A percentile compares a stretch with the other conserved stretches of the same genome.
Conservation (phyloP, 2,888 invertebrate species). For the Habroteleia sp. region DNA sequence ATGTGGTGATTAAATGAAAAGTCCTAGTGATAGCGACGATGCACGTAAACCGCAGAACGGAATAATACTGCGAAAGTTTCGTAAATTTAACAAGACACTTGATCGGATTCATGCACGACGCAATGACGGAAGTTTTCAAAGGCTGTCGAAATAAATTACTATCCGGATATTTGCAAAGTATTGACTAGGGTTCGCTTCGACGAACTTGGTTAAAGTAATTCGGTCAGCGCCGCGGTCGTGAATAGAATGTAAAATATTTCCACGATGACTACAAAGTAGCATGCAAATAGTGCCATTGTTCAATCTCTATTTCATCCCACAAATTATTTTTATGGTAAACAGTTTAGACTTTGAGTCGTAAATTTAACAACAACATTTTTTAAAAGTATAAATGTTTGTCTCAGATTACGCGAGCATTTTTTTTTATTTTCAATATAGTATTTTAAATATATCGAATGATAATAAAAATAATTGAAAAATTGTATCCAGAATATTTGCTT, state of each 20-base stretch:
- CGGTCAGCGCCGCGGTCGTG: constrained; percentile 35
- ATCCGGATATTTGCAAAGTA: constrained; percentile 40
- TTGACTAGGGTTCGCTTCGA: constrained; percentile 31
- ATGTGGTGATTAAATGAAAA: constrained; percentile 42
- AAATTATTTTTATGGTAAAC: constrained; percentile 31
- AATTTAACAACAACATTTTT: too few relatives aligned
- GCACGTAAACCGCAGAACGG: constrained; percentile 31
- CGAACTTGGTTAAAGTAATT: constrained; percentile 43
- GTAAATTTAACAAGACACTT: constrained; percentile 38
- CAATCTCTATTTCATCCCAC: constrained; percentile 22
- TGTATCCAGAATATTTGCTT: too few relatives aligned
- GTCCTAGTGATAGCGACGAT: constrained; percentile 13
- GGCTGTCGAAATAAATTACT: constrained; percentile 43
- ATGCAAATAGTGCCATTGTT: constrained; percentile 41
- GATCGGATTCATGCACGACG: constrained; percentile 28
- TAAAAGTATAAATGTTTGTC: too few relatives aligned
- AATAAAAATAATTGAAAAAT: too few relatives aligned
- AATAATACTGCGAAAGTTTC: constrained; percentile 48
- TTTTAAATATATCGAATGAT: too few relatives aligned
- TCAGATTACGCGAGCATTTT: too few relatives aligned
- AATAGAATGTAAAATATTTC: constrained; percentile 48
- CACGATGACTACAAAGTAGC: constrained; percentile 21
- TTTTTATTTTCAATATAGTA: too few relatives aligned
- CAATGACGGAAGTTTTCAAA: constrained; percentile 50
- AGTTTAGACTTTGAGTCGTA: constrained; percentile 6